These are phyloP conservation scores for Caenorhabditis afra DNA, from an alignment of 2,888 invertebrate species.

Conservation along the genomic window DNA sequence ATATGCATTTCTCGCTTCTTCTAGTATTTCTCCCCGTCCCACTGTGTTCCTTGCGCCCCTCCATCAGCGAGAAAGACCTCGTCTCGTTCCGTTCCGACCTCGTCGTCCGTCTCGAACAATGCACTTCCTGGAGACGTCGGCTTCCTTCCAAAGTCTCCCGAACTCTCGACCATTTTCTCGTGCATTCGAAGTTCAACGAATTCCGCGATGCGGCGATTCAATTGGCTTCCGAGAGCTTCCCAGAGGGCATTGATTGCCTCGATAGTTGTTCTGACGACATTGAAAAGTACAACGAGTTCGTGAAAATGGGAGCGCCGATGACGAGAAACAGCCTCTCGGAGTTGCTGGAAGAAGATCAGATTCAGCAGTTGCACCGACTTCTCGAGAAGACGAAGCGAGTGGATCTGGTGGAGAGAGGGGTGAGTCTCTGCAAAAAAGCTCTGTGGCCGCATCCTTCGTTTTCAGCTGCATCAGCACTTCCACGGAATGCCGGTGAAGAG, in stretches of 20 bases:
- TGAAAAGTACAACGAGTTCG: conserved; percentile 23
- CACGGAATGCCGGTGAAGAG: conserved; percentile 56
- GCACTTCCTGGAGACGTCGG: conserved; percentile 57
- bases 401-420: conserved; percentile 59
- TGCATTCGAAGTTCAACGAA: conserved; percentile 55
- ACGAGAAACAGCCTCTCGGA: conserved; percentile 28
- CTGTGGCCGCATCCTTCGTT: neutral
- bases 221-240: conserved; percentile 22
- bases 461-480: conserved; percentile 57
- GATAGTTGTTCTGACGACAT: conserved; percentile 34
- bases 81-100: conserved; percentile 40
- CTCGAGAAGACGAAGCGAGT: conserved; percentile 46
- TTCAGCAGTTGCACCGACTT: conserved; percentile 51
- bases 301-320: conserved; percentile 12
- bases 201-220: conserved; percentile 43
- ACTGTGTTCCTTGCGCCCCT: conserved; percentile 5
- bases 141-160: conserved; percentile 30
- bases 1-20: conserved; percentile 3
- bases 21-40: conserved; percentile 18
- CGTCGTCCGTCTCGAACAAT: conserved; percentile 55
- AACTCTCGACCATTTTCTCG: conserved; percentile 44
- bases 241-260: conserved; percentile 47
- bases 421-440: conserved; percentile 25
- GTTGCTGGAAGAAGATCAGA: conserved; percentile 53
- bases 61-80: conserved; percentile 34